These are phyloP conservation scores for Ornithoptera alexandrae DNA, from an alignment of 2,888 invertebrate genomes.

Conservation along the genomic window DNA sequence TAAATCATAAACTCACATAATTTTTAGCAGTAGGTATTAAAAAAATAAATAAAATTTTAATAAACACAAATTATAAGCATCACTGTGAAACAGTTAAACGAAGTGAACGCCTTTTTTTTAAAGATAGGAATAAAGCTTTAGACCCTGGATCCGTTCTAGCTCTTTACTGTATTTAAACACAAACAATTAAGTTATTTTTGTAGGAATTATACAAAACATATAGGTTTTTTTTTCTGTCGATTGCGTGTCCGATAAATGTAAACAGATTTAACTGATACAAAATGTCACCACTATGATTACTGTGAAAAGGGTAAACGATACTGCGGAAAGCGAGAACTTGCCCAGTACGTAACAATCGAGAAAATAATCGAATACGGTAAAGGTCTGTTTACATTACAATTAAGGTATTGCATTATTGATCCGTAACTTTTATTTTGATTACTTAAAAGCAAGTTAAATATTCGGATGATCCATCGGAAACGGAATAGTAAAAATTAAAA, in stretches of 20 bases:
- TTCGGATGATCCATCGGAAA: too few species aligned
- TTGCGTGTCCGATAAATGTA: slow-evolving; percentile 33
- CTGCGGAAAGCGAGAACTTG: slow-evolving; percentile 32
- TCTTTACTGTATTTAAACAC: neutral
- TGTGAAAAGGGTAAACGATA: slow-evolving; percentile 42
- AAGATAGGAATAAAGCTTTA: too few species aligned
- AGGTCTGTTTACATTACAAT: slow-evolving; percentile 17
- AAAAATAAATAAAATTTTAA: too few species aligned
- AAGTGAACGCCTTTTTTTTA: too few species aligned
- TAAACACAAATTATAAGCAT: too few species aligned
- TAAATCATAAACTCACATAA: too few species aligned
- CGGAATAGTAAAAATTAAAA: too few species aligned
- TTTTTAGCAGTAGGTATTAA: too few species aligned
- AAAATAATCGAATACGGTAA: slow-evolving; percentile 31
- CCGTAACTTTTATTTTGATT: neutral
- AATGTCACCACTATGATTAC: slow-evolving; percentile 40
- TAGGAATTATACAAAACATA: neutral
- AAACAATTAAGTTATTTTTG: too few species aligned
- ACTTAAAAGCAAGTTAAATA: too few species aligned
- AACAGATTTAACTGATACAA: slow-evolving; percentile 25
- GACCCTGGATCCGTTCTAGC: too few species aligned
- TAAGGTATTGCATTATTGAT: slow-evolving; percentile 5
- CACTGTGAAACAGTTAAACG: too few species aligned
- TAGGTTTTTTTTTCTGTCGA: neutral
- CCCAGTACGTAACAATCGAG: slow-evolving; percentile 30